Evolutionary conservation across 2,113 vertebrate species (phyloP), one percentile per base, ranked within the genome.

Genomic region (Odocoileus hemionus): DNA sequence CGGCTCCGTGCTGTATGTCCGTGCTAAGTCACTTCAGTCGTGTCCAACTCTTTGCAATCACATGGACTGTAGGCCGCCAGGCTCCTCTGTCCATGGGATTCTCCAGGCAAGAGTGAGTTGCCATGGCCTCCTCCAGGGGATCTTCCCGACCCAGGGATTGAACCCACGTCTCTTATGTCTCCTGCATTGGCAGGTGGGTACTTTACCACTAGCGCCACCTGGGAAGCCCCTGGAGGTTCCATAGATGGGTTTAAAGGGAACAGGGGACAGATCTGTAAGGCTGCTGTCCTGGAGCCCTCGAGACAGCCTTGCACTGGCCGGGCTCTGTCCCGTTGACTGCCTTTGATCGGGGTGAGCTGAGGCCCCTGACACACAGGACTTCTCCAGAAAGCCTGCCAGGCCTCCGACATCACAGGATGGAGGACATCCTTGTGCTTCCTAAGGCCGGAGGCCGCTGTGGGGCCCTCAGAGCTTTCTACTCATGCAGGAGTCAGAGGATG

Each of bases 311-410:
- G 43, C 26, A 78, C 67, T 70, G n/a, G n/a, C n/a, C 26, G 0
- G 60, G 60, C n/a, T 21, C 16, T 13, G 33, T 61, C 80, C 64
- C 6, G 0, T 11, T 50, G 45, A 19, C 7, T 3, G 55, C 70
- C 84, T 83, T 43, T 39, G 67, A 52, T 87, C 55, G 36, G 15
- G 33, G 16, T 13, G 21, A 86, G 30, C 47, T 14, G 85, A 79
- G 26, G 33, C 26, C 16, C 57, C 5, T 1, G 10, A 78, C 13
- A 0, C 0, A 6, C 1, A 25, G 80, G 80, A n/a, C 5, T 3
- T 39, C 45, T 39, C 86, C 13, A 6, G 94, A 61, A 47, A 79
- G 61, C 80, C 64, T 33, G 2, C 3, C 0, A 21, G 43, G 7
- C 2, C 57, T 36, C 70, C 1, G 0, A n/a, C 23, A 23, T 16